Evolutionary conservation across 2,113 vertebrate species (phyloP).

Genomic region (Mionectes macconnelli): DNA sequence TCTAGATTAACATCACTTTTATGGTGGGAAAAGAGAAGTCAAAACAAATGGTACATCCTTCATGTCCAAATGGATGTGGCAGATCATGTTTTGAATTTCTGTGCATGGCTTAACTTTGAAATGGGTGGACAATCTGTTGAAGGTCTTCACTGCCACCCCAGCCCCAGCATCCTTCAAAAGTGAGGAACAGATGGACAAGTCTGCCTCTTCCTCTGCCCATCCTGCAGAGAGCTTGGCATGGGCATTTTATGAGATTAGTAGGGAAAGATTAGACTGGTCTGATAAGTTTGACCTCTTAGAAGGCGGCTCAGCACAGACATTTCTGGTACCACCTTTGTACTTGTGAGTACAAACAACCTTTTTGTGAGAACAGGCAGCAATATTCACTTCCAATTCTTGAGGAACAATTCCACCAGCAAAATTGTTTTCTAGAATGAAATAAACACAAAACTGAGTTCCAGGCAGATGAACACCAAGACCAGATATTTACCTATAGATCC

Average conservation of each 20-base stretch:
- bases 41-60: neutral
- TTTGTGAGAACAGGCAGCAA: neutral
- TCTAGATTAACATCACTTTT: neutral
- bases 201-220: neutral
- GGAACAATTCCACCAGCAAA: neutral
- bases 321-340: neutral
- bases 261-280: neutral
- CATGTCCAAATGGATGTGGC: neutral
- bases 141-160: neutral
- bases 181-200: neutral
- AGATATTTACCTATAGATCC: neutral
- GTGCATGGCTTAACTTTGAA: neutral
- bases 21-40: accelerated
- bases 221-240: neutral
- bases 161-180: neutral
- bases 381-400: neutral
- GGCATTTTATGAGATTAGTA: neutral
- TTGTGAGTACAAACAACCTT: neutral
- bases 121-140: neutral
- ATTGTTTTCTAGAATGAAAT: neutral
- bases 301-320: neutral
- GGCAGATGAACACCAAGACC: neutral
- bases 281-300: neutral
- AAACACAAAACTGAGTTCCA: neutral
- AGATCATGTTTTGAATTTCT: neutral